Conservation (phyloP, 2,113 vertebrate species). For the Eubucco bourcierii region DNA sequence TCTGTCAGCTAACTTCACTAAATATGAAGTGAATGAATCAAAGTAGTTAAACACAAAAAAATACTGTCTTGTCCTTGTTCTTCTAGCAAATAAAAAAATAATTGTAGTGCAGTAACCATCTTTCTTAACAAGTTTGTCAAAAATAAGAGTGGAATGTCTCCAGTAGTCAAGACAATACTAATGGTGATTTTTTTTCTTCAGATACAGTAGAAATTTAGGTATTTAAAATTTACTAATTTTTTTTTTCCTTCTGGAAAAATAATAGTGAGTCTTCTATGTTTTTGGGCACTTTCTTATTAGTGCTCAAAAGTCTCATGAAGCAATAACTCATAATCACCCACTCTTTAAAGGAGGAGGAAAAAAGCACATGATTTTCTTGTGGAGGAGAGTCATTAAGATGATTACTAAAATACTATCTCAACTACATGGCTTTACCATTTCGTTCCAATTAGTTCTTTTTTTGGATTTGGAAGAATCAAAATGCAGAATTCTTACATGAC, state of each 20-base stretch:
- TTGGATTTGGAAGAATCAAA: neutral
- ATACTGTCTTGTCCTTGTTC: neutral
- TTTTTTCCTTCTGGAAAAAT: neutral
- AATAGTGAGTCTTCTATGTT: neutral
- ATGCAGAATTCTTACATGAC: neutral
- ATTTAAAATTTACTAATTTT: neutral
- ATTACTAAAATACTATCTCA: neutral
- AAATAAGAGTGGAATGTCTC: neutral
- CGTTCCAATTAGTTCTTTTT: neutral
- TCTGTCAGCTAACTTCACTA: slow-evolving; percentile 52
- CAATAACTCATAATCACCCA: neutral
- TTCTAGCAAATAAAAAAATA: neutral
- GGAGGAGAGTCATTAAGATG: neutral
- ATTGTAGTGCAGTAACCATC: neutral
- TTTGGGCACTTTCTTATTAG: slow-evolving; percentile 25
- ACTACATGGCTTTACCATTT: slow-evolving; percentile 27
- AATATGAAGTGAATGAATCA: neutral
- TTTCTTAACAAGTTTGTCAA: neutral
- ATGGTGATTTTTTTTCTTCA: neutral
- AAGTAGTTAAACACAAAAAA: neutral
- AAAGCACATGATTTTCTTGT: slow-evolving; percentile 18
- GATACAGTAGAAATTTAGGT: neutral
- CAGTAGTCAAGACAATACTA: neutral
- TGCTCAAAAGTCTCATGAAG: slow-evolving; percentile 44
- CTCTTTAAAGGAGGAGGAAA: neutral